Conservation (phyloP, 2,113 vertebrate species). For the Guaruba guarouba region DNA sequence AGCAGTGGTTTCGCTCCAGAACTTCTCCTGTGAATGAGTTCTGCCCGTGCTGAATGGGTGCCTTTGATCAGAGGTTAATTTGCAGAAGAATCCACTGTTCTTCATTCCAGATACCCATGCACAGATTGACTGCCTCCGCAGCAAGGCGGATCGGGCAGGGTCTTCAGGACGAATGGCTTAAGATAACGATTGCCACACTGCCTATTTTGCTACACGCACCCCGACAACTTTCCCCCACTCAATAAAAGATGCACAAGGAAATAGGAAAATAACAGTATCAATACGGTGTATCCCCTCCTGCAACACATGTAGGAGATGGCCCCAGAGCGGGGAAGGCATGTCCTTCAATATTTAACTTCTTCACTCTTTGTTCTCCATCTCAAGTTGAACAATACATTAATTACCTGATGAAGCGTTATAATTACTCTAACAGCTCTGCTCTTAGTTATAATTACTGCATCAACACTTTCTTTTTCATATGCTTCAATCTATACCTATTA, state of each 20-base stretch:
- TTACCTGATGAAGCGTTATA: constrained; percentile 90
- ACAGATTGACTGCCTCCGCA: neutral
- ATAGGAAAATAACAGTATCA: constrained; percentile 56
- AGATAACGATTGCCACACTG: neutral
- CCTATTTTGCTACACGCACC: neutral
- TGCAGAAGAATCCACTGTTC: neutral
- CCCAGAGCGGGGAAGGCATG: constrained; percentile 73
- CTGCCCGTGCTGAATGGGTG: accelerated
- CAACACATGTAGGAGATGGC: neutral
- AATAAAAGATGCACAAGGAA: constrained; percentile 1
- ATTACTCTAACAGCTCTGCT: constrained; percentile 89
- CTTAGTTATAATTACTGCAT: constrained; percentile 85
- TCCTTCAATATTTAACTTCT: constrained; percentile 89
- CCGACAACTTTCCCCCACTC: neutral
- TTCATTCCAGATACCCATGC: neutral
- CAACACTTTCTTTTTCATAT: constrained; percentile 82
- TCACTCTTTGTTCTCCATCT: constrained; percentile 82
- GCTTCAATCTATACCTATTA: constrained; percentile 85
- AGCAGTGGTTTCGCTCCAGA: neutral
- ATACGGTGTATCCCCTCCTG: neutral
- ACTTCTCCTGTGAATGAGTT: neutral
- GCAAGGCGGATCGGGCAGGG: neutral
- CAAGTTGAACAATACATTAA: constrained; percentile 90
- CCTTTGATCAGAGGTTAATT: neutral
- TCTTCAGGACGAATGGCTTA: neutral